phyloP scores from a whole-genome alignment of 1,140 invertebrate genomes.

The Lepidurus couesii region DNA sequence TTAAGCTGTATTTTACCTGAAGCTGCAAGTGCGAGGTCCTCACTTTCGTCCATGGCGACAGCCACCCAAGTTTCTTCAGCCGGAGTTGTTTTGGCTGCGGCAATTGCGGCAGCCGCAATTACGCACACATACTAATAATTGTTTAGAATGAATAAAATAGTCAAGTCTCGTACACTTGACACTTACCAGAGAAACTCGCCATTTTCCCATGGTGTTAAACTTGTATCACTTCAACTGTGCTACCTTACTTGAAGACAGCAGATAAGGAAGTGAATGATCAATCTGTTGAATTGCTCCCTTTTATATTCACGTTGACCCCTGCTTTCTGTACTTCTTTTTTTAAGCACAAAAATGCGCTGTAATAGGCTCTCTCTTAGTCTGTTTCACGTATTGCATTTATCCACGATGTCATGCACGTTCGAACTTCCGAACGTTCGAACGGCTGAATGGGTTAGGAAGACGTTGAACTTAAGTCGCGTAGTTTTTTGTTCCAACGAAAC shows the following conservation, averaged over 20 bases:
- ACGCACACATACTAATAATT: not conserved
- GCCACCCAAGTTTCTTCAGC: not conserved
- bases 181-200: not conserved
- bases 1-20: not conserved
- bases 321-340: not conserved
- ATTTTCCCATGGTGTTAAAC: not conserved
- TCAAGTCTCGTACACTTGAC: not conserved
- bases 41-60: not conserved
- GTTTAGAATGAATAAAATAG: not conserved
- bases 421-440: not conserved
- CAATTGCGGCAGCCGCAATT: not conserved
- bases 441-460: not conserved
- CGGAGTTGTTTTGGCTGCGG: not conserved
- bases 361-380: not conserved
- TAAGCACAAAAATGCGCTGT: not conserved
- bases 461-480: not conserved
- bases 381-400: not conserved
- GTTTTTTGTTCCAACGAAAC: not conserved
- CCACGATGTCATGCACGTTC: constrained; percentile 6
- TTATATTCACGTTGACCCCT: not conserved
- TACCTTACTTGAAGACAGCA: not conserved
- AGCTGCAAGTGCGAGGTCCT: not conserved
- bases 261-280: constrained; percentile 7
- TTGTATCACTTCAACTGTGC: not conserved
- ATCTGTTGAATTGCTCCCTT: not conserved